Conservation (phyloP, 1,140 invertebrate species). For the Helicorthomorpha holstii region DNA sequence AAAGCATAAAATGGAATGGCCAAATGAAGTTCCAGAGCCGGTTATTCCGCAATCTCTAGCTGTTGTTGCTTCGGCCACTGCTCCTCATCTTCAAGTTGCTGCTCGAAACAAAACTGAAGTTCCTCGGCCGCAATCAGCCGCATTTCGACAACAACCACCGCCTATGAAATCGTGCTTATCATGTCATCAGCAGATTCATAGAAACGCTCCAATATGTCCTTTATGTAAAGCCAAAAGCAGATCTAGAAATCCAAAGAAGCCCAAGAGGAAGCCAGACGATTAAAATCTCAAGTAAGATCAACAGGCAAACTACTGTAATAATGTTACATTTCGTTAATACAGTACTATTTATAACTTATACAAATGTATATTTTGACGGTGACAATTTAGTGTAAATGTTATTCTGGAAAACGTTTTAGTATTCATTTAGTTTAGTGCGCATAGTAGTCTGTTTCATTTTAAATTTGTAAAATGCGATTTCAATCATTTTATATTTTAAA, state of each 20-base stretch:
- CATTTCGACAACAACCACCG: slow-evolving; percentile 79
- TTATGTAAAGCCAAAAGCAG: slow-evolving; percentile 96
- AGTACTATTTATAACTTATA: too few relatives aligned
- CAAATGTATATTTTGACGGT: too few relatives aligned
- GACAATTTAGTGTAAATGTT: too few relatives aligned
- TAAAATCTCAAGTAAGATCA: too few relatives aligned
- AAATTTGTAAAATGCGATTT: too few relatives aligned
- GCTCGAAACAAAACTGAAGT: slow-evolving; percentile 17
- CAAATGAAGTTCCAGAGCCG: slow-evolving; percentile 19
- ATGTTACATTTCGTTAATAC: too few relatives aligned
- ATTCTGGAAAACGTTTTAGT: too few relatives aligned
- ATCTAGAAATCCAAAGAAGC: slow-evolving; percentile 95
- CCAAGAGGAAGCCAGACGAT: slow-evolving; percentile 71
- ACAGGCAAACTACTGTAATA: too few relatives aligned
- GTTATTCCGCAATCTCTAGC: slow-evolving; percentile 23
- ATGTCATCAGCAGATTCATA: slow-evolving; percentile 97
- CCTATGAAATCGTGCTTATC: slow-evolving; percentile 98
- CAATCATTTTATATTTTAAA: too few relatives aligned
- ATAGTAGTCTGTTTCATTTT: too few relatives aligned
- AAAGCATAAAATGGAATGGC: slow-evolving; percentile 25
- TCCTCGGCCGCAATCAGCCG: slow-evolving; percentile 11
- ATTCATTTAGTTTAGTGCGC: too few relatives aligned
- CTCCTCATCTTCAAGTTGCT: slow-evolving; percentile 10
- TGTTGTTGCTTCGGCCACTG: slow-evolving; percentile 16
- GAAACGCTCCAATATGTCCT: slow-evolving; percentile 97